Percentiles rank a stretch among this genome's conserved stretches.
phyloP scores from a whole-genome alignment of 2,113 vertebrate species.

The Leucopsar rothschildi region DNA sequence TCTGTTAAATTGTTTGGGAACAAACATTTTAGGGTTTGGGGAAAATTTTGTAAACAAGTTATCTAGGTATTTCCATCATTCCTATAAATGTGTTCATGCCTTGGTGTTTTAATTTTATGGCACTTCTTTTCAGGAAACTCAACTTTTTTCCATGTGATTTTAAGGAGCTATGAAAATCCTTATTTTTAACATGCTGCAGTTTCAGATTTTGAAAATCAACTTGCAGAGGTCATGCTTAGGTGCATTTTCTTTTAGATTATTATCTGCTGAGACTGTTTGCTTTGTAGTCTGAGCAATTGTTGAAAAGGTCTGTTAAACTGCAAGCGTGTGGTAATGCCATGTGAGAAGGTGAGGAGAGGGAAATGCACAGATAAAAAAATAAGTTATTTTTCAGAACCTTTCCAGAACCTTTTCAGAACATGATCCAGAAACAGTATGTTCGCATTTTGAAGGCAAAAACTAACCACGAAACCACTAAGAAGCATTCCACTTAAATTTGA shows the following conservation, averaged over 20 bases:
- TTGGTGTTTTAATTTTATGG: neutral
- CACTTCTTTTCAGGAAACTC: neutral
- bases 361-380: neutral
- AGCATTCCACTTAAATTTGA: neutral
- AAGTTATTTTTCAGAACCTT: neutral
- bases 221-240: neutral
- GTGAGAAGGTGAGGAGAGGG: neutral
- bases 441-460: neutral
- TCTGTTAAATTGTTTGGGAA: neutral
- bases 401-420: neutral
- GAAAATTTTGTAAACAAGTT: neutral
- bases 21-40: neutral
- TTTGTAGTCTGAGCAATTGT: neutral
- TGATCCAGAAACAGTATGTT: neutral
- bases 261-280: neutral
- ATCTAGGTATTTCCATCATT: neutral
- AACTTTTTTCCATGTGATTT: neutral
- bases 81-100: neutral
- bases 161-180: neutral
- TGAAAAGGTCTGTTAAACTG: neutral
- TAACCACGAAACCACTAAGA: neutral
- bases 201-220: neutral
- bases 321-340: neutral
- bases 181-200: neutral
- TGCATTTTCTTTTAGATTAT: neutral